phyloP scores from a whole-genome alignment of 2,888 invertebrate genomes.

The Heliconius ethilla region DNA sequence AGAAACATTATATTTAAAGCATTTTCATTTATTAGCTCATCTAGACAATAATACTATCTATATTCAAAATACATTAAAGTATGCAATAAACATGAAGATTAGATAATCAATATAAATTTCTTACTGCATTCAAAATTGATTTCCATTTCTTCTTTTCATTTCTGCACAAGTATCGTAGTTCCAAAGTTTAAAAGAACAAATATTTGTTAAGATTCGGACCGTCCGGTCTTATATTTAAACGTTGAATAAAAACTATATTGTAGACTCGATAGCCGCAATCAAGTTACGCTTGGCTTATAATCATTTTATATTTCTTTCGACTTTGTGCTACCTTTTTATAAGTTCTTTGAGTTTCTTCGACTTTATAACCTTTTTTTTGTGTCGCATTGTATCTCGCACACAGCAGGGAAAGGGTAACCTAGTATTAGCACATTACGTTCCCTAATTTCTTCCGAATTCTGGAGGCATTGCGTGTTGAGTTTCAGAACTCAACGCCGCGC shows the following conservation, averaged over 20 bases:
- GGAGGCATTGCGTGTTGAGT: too few species aligned
- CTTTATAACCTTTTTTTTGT: too few species aligned
- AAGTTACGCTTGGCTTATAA: conserved; percentile 6
- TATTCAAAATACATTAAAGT: too few species aligned
- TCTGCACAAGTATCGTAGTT: background rate
- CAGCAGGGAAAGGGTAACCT: too few species aligned
- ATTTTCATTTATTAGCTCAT: background rate
- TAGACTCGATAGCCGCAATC: conserved; percentile 11
- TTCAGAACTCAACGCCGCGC: too few species aligned
- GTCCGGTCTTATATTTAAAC: conserved; percentile 7
- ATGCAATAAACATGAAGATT: too few species aligned
- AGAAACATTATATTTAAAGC: background rate
- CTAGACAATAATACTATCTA: too few species aligned
- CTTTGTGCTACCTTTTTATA: conserved; percentile 27
- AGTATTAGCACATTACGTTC: too few species aligned
- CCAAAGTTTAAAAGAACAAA: background rate
- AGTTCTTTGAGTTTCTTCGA: conserved; percentile 1
- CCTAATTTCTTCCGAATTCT: too few species aligned
- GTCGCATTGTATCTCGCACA: too few species aligned
- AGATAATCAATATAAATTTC: too few species aligned
- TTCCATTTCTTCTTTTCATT: background rate
- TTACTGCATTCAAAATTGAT: background rate
- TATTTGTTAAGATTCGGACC: background rate
- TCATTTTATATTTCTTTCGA: conserved; percentile 21
- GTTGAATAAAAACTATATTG: background rate